A percentile compares a stretch with the other conserved stretches of the same genome.
Conservation (phyloP, 2,797 vertebrate genomes). For the Enteromius mattozi region DNA sequence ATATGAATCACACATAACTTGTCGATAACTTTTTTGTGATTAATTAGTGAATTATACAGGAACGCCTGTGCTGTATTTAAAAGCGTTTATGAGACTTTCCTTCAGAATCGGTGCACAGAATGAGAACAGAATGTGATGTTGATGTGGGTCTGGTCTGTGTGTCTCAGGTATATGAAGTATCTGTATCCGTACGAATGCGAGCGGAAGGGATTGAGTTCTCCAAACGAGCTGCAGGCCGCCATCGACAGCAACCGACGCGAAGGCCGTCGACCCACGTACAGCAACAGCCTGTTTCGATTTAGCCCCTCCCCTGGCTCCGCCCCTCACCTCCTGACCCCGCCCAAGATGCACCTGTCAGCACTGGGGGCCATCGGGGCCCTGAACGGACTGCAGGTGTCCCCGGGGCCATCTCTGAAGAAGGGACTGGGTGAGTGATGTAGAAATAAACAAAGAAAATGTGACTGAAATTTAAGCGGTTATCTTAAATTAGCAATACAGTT, state of each 20-base stretch:
- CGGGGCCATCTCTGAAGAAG: conserved; percentile 77
- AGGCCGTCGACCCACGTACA: conserved; percentile 93
- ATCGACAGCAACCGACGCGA: conserved; percentile 96
- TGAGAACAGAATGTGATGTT: background rate
- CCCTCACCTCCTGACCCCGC: conserved; percentile 86
- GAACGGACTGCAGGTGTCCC: conserved; percentile 79
- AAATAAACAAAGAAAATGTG: background rate
- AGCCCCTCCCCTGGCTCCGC: conserved; percentile 82
- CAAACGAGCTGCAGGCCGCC: conserved; percentile 92
- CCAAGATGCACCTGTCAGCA: conserved; percentile 90
- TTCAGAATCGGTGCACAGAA: background rate
- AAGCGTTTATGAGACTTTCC: background rate
- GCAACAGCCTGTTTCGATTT: conserved; percentile 90
- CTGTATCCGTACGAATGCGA: conserved; percentile 96
- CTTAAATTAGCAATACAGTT: background rate
- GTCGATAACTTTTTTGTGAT: background rate
- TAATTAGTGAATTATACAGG: background rate
- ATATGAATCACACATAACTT: background rate
- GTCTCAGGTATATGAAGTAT: conserved; percentile 96
- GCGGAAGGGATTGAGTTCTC: conserved; percentile 93
- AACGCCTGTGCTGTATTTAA: background rate
- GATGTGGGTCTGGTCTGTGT: conserved; percentile 3
- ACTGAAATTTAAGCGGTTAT: background rate
- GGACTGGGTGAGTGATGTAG: conserved; percentile 61
- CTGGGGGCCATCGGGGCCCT: conserved; percentile 78